Evolutionary conservation across 1,140 invertebrate genomes (phyloP).

Genomic region (Babylonia areolata): DNA sequence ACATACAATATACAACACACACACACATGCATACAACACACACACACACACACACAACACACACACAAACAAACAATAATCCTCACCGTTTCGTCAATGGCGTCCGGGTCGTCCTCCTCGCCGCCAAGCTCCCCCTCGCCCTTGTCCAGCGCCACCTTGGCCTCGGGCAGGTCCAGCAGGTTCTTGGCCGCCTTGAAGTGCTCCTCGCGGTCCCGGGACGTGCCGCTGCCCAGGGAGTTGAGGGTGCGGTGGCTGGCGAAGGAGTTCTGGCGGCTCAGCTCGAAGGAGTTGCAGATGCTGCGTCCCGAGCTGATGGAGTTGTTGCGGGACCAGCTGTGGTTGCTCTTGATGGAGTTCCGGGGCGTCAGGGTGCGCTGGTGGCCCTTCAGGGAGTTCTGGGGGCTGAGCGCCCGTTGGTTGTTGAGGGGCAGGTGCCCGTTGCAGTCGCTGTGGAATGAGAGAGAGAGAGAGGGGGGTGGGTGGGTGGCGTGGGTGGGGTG

Average conservation of each 20-base stretch:
- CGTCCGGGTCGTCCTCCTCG: slow-evolving; percentile 59
- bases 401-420: slow-evolving; percentile 76
- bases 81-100: slow-evolving; percentile 76
- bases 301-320: slow-evolving; percentile 70
- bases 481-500: too few species aligned
- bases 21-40: too few species aligned
- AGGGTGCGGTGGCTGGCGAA: slow-evolving; percentile 68
- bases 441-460: slow-evolving; percentile 78
- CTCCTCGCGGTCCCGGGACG: slow-evolving; percentile 71
- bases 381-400: slow-evolving; percentile 79
- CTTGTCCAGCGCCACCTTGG: slow-evolving; percentile 46
- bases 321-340: slow-evolving; percentile 67
- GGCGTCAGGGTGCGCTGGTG: slow-evolving; percentile 75
- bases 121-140: slow-evolving; percentile 52
- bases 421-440: slow-evolving; percentile 81
- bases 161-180: slow-evolving; percentile 61
- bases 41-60: too few species aligned
- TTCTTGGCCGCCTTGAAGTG: slow-evolving; percentile 74
- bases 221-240: slow-evolving; percentile 66
- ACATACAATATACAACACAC: too few species aligned
- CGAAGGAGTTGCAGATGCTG: slow-evolving; percentile 69
- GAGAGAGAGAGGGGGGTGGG: too few species aligned
- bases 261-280: slow-evolving; percentile 73
- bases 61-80: too few species aligned
- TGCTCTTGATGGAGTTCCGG: slow-evolving; percentile 82